Evolutionary conservation across 2,113 vertebrate genomes (phyloP).

Genomic region (Osmerus eperlanus): DNA sequence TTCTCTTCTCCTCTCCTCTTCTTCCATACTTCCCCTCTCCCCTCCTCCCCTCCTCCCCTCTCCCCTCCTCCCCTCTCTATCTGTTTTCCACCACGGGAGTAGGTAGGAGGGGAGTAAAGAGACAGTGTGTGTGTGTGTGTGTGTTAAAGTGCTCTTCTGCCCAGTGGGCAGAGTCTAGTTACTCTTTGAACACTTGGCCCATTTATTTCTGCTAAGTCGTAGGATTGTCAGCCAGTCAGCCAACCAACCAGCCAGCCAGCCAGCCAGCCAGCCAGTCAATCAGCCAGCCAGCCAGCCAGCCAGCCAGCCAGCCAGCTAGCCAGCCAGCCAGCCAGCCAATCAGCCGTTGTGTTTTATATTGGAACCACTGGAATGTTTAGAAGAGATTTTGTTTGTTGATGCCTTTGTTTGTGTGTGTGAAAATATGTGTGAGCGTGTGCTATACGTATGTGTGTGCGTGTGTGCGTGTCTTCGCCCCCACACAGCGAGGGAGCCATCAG

Average conservation of each 20-base stretch:
- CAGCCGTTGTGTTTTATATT: not conserved
- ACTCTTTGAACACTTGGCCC: slow-evolving; percentile 52
- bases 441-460: not conserved
- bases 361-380: not conserved
- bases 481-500: not conserved
- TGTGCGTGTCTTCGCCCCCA: slow-evolving; percentile 2
- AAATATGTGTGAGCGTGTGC: not conserved
- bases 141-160: no score
- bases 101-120: not conserved
- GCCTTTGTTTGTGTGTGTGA: not conserved
- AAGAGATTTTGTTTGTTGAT: not conserved
- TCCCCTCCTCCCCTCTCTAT: not conserved
- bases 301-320: no score
- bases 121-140: no score
- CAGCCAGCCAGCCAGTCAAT: no score
- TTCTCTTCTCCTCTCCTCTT: not conserved
- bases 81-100: not conserved
- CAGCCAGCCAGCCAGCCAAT: no score
- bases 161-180: slow-evolving; percentile 44
- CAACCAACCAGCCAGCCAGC: not conserved
- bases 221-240: slow-evolving; percentile 41
- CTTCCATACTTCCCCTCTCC: not conserved
- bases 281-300: no score
- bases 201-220: slow-evolving; percentile 57
- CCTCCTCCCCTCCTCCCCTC: not conserved